Evolutionary conservation across 2,797 vertebrate genomes (phyloP).

Genomic region (Rhincodon typus): DNA sequence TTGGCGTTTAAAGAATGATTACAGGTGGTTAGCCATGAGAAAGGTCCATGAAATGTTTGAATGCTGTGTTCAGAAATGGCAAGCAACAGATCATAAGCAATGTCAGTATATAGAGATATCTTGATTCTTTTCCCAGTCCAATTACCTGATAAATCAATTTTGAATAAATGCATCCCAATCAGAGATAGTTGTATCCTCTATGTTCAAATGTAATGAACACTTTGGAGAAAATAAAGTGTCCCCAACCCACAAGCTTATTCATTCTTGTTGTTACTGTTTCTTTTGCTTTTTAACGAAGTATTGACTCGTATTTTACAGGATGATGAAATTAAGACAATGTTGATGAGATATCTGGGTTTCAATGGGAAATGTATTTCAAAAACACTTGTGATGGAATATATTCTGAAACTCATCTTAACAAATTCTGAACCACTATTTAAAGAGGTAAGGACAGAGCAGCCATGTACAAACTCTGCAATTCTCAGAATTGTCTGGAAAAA

Average conservation of each 20-base stretch:
- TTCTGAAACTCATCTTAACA: constrained; percentile 29
- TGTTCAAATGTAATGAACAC: neutral
- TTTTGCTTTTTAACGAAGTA: neutral
- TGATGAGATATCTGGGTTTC: constrained; percentile 39
- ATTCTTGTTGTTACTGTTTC: too few relatives aligned
- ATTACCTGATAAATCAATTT: too few relatives aligned
- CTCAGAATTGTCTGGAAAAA: neutral
- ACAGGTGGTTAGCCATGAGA: too few relatives aligned
- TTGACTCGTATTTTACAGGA: constrained; percentile 31
- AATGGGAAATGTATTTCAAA: constrained; percentile 35
- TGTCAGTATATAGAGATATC: too few relatives aligned
- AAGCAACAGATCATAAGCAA: too few relatives aligned
- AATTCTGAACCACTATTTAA: constrained; percentile 20
- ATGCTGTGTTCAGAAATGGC: too few relatives aligned
- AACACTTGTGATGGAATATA: constrained; percentile 25
- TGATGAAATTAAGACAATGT: constrained; percentile 36
- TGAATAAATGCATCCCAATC: too few relatives aligned
- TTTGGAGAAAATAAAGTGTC: neutral
- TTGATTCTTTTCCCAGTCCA: too few relatives aligned
- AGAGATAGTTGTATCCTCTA: too few relatives aligned
- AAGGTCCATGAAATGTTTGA: too few relatives aligned
- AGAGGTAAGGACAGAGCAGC: neutral
- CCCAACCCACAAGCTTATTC: neutral
- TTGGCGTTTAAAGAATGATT: too few relatives aligned
- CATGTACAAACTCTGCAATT: neutral